phyloP scores from a whole-genome alignment of 64 coral and sea anemone genomes.

The Stichodactyla helianthus region DNA sequence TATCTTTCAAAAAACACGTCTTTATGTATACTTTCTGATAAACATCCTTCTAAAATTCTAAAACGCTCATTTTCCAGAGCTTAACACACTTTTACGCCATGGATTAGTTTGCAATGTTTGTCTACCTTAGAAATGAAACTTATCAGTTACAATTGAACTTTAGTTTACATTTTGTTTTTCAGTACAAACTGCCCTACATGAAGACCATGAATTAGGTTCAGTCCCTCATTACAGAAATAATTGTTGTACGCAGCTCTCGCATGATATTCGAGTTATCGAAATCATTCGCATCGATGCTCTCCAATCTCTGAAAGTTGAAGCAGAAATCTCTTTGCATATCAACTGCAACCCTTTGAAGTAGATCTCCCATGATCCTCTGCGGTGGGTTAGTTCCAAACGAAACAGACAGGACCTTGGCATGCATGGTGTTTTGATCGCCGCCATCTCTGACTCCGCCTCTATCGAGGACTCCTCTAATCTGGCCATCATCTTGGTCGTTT shows the following conservation, averaged over 20 bases:
- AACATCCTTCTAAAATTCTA: too few relatives aligned
- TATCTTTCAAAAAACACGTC: too few relatives aligned
- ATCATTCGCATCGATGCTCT: not conserved
- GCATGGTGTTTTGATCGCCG: not conserved
- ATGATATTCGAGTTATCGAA: not conserved
- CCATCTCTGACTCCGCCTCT: not conserved
- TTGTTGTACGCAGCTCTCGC: not conserved
- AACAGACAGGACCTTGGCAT: not conserved
- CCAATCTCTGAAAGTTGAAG: not conserved
- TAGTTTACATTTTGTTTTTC: too few relatives aligned
- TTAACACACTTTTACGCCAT: too few relatives aligned
- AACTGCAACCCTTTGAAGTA: not conserved
- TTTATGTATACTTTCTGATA: too few relatives aligned
- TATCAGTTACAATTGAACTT: too few relatives aligned
- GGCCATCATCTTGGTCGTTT: not conserved
- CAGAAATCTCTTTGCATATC: slow-evolving; percentile 4
- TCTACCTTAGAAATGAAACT: too few relatives aligned
- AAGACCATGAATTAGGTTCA: too few relatives aligned
- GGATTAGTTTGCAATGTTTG: too few relatives aligned
- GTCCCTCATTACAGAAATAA: not conserved
- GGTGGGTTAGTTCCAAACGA: not conserved
- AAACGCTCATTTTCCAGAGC: too few relatives aligned
- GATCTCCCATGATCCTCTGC: not conserved
- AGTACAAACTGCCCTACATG: too few relatives aligned
- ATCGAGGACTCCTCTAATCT: not conserved